Evolutionary conservation across 37 sponge, comb jelly and placozoan species (phyloP).

Genomic region (Aplysina aerophoba): DNA sequence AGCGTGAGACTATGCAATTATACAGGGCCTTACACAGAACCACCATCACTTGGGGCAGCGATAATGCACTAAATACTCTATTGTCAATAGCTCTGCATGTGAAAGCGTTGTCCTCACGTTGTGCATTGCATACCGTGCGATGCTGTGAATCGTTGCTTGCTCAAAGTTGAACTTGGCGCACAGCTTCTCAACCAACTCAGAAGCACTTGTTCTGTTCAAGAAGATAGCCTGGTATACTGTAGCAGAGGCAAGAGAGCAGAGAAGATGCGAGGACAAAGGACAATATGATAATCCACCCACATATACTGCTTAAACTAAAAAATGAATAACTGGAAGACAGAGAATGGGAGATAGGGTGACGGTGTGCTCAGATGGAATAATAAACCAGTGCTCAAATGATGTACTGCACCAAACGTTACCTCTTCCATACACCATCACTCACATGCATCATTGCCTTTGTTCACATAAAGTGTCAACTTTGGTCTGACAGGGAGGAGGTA

Average conservation of each 20-base stretch:
- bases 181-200: conserved; percentile 11
- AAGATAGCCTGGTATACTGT: conserved; percentile 35
- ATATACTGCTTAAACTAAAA: too few relatives aligned
- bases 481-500: conserved; percentile 1
- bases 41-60: not conserved
- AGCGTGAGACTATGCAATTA: too few relatives aligned
- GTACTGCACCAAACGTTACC: too few relatives aligned
- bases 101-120: not conserved
- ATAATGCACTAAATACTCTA: not conserved
- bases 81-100: not conserved
- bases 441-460: not conserved
- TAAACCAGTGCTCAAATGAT: too few relatives aligned
- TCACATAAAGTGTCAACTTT: conserved; percentile 11
- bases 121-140: not conserved
- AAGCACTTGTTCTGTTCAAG: not conserved
- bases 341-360: too few relatives aligned
- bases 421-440: not conserved
- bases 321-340: too few relatives aligned
- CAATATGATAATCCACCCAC: too few relatives aligned
- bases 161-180: not conserved
- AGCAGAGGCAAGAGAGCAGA: too few relatives aligned
- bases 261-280: too few relatives aligned
- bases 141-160: conserved; percentile 7
- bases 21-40: not conserved
- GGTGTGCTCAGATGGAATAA: too few relatives aligned